These are phyloP conservation scores for Platerodrilus igneus DNA, from an alignment of 2,888 invertebrate species.

Conservation along the genomic window DNA sequence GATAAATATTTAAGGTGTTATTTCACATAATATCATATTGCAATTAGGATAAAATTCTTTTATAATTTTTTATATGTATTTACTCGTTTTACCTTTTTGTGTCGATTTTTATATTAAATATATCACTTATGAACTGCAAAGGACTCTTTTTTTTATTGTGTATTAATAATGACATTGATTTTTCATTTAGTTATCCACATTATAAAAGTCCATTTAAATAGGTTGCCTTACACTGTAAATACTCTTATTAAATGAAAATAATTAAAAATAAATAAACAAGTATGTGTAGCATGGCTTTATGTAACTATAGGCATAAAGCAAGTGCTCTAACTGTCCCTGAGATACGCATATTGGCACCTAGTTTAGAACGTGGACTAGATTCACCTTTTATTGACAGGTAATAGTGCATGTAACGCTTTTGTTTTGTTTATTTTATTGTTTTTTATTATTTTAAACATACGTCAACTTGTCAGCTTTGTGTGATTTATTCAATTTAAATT, in stretches of 20 bases:
- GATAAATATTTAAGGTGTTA: too few species aligned
- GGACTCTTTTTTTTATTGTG: too few species aligned
- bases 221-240: too few species aligned
- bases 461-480: background rate
- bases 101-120: too few species aligned
- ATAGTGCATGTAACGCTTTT: constrained; percentile 10
- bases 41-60: too few species aligned
- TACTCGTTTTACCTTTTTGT: too few species aligned
- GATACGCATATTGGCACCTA: constrained; percentile 78
- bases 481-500: background rate
- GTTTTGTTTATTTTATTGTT: background rate
- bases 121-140: too few species aligned
- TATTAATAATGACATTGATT: too few species aligned
- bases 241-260: background rate
- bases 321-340: constrained; percentile 73
- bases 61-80: too few species aligned
- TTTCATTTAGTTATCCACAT: too few species aligned
- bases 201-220: too few species aligned
- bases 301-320: constrained; percentile 60
- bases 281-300: constrained; percentile 33
- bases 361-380: constrained; percentile 75
- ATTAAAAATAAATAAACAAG: background rate
- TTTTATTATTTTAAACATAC: background rate
- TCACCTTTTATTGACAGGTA: constrained; percentile 46
- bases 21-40: too few species aligned